Evolutionary conservation across 35 echinoderm and acorn worm species (phyloP).

Genomic region (Stichopus chloronotus): DNA sequence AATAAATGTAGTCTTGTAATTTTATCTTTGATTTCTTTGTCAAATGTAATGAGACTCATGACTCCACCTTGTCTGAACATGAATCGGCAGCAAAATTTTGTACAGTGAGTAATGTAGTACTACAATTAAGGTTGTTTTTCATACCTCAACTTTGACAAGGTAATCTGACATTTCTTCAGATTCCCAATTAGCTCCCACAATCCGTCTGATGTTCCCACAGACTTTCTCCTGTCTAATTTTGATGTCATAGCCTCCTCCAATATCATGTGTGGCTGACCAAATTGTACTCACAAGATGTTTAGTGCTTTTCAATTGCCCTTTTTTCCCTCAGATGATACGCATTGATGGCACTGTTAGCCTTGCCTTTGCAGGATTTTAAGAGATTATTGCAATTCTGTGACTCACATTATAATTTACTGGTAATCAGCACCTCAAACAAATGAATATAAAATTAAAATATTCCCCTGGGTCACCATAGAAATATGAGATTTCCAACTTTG

Average conservation of each 20-base stretch:
- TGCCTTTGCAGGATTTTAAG: too few relatives aligned
- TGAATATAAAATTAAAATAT: too few relatives aligned
- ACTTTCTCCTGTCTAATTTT: background rate
- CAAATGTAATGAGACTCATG: conserved; percentile 23
- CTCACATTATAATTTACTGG: too few relatives aligned
- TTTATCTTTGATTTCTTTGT: background rate
- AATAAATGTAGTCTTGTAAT: conserved; percentile 11
- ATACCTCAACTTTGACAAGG: conserved; percentile 54
- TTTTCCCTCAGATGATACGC: too few relatives aligned
- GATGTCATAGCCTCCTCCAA: conserved; percentile 9
- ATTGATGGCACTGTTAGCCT: too few relatives aligned
- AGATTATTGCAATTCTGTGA: too few relatives aligned
- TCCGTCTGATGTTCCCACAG: background rate
- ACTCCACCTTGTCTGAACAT: conserved; percentile 40
- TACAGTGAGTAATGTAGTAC: conserved; percentile 37
- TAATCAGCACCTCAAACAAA: too few relatives aligned
- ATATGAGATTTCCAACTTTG: too few relatives aligned
- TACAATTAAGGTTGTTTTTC: conserved; percentile 47
- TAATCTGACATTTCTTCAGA: conserved; percentile 53
- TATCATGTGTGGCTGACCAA: too few relatives aligned
- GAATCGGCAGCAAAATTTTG: conserved; percentile 40
- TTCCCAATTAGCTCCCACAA: conserved; percentile 36
- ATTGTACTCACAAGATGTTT: too few relatives aligned
- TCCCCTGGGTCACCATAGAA: too few relatives aligned
- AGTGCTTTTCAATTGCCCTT: too few relatives aligned